Conservation (phyloP, 1,140 invertebrate species). For the Zelostemma sp. region DNA sequence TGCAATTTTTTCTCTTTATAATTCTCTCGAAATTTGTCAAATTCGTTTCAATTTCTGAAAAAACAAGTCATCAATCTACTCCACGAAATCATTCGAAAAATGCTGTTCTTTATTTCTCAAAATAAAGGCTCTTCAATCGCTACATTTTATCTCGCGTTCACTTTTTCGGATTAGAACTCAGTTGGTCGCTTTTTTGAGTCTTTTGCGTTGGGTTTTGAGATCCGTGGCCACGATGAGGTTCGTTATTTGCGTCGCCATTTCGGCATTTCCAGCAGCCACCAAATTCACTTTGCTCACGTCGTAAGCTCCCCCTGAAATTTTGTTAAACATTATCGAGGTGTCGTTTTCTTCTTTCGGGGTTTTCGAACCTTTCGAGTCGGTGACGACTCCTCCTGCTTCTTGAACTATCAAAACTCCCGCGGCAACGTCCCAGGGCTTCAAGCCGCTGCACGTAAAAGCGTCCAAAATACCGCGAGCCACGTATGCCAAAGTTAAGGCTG, state of each 20-base stretch:
- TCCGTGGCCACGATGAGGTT: constrained; percentile 30
- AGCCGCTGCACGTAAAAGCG: constrained; percentile 76
- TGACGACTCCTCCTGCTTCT: constrained; percentile 83
- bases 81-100: too few species aligned
- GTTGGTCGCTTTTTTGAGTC: constrained; percentile 16
- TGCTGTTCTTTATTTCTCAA: too few species aligned
- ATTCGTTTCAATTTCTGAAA: too few species aligned
- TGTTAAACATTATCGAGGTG: too few species aligned
- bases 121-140: too few species aligned
- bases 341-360: too few species aligned
- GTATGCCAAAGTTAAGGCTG: constrained; percentile 78
- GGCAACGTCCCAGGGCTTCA: constrained; percentile 79
- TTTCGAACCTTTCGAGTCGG: constrained; percentile 73
- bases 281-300: constrained; percentile 19
- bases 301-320: constrained; percentile 22
- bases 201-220: constrained; percentile 33
- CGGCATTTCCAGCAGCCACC: constrained; percentile 13
- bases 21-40: too few species aligned
- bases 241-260: constrained; percentile 18
- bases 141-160: too few species aligned
- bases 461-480: constrained; percentile 80
- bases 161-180: too few species aligned
- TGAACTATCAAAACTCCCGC: constrained; percentile 77
- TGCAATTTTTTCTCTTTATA: too few species aligned
- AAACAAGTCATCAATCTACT: too few species aligned